Base-by-base conservation (phyloP, 2,113 vertebrate species). In the Noctilio leporinus region DNA sequence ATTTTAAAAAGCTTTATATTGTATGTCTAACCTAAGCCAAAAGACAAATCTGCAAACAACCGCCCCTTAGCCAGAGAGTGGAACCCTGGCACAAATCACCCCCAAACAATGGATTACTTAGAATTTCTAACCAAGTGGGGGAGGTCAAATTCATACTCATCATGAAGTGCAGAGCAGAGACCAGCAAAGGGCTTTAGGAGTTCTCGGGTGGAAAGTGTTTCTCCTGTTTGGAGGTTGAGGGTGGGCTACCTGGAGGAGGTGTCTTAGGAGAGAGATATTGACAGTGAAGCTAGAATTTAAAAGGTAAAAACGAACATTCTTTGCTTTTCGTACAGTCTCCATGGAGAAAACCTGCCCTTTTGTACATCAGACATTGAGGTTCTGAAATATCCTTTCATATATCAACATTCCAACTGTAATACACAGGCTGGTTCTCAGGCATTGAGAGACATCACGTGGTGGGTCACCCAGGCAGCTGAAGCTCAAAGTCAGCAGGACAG, bases 1-100 rank as follows among this genome's bases (percentile, higher is more conserved):
- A 75, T 95, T 95, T 92, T 73, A 49, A 95, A 95, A 95, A 85
- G 84, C 76, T 92, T 81, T 81, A 78, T 76, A 65, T 83, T 92
- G 64, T 95, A 40, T 53, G 80, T 83, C 57, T 85, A 96, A 93
- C 69, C 26, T 64, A 81, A 76, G 72, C 91, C 73, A 24, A 87
- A 93, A 81, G 69, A 92, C 78, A 95, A 90, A 45, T 53, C 43
- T 55, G 70, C 12, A 64, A 72, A 92, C 64, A 86, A 47, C 49
- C 53, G 38, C 72, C 77, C 64, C 45, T 86, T 76, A 89, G 89
- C 80, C 45, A 62, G 89, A 57, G 53, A 85, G 62, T 62, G 72
- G 83, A 85, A 77, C 33, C 38, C 30, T 64, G 47, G 59, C 67
- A 62, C 53, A 20, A 59, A 86, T 80, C 40, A 77, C 47, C 49